phyloP scores from a whole-genome alignment of 2,888 invertebrate genomes.

The Agriopis marginaria region DNA sequence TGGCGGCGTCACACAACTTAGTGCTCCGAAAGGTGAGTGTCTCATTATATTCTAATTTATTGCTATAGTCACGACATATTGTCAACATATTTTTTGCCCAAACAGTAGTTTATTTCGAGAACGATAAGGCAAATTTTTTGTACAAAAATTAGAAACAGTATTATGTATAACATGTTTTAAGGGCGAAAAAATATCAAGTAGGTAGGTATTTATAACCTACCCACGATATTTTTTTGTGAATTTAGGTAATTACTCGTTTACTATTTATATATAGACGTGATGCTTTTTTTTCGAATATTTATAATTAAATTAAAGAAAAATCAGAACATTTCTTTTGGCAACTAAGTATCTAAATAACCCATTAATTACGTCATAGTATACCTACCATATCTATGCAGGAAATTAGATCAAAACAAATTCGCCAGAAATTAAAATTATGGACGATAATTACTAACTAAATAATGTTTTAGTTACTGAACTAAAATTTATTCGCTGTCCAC shows the following conservation, averaged over 20 bases:
- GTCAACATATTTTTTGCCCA: not conserved
- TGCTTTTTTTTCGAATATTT: no score
- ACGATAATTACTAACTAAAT: not conserved
- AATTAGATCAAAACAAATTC: no score
- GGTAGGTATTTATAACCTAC: no score
- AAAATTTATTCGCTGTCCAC: not conserved
- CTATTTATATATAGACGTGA: no score
- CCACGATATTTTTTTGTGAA: no score
- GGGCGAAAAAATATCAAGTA: no score
- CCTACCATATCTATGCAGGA: no score
- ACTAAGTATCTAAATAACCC: not conserved
- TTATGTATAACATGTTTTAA: not conserved
- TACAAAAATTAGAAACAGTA: not conserved
- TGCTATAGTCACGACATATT: conserved; percentile 41
- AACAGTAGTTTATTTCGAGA: not conserved
- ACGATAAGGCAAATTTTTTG: not conserved
- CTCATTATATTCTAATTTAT: conserved; percentile 50
- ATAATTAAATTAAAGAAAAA: not conserved
- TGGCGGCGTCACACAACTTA: conserved; percentile 56
- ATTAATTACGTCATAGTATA: not conserved
- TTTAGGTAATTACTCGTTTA: no score
- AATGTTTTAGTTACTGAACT: not conserved
- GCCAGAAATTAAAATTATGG: not conserved
- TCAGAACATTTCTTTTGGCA: not conserved
- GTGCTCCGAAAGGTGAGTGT: conserved; percentile 54